These are phyloP conservation scores for Poecilia latipinna DNA, from an alignment of 2,113 vertebrate species.

Conservation along the genomic window DNA sequence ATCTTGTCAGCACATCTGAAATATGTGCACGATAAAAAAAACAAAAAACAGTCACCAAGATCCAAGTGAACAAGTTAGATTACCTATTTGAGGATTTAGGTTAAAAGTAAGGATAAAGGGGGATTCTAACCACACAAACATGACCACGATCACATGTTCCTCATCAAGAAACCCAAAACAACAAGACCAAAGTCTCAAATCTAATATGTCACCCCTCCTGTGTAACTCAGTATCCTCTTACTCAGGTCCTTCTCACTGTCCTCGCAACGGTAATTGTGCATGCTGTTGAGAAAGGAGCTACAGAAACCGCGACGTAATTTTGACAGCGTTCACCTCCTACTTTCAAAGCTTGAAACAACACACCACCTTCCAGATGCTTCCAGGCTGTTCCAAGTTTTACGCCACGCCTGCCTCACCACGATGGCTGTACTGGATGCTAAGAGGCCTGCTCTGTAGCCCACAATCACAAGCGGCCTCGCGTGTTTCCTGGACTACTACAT, in stretches of 20 bases:
- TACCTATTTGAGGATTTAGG: constrained; percentile 29
- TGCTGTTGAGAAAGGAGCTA: constrained; percentile 53
- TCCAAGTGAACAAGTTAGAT: constrained; percentile 18
- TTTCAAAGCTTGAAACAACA: constrained; percentile 70
- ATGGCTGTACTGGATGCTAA: constrained; percentile 66
- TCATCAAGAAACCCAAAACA: constrained; percentile 53
- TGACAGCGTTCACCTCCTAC: constrained; percentile 43
- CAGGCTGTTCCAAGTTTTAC: constrained; percentile 55
- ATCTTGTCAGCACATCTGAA: constrained; percentile 70
- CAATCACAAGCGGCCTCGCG: constrained; percentile 62
- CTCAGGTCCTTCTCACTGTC: constrained; percentile 63
- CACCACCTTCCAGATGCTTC: constrained; percentile 63
- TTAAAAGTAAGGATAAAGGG: constrained; percentile 33
- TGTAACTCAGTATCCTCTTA: constrained; percentile 33
- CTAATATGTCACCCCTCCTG: constrained; percentile 61
- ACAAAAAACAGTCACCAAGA: not conserved
- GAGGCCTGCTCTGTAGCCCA: constrained; percentile 57
- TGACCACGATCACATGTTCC: constrained; percentile 47
- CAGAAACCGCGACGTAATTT: constrained; percentile 65
- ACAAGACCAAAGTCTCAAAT: constrained; percentile 40
- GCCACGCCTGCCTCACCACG: constrained; percentile 1
- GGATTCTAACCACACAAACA: constrained; percentile 10
- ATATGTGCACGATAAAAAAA: constrained; percentile 8
- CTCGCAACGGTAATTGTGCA: constrained; percentile 69
- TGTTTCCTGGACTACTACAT: constrained; percentile 64